Conservation (phyloP, 1,140 invertebrate species). For the Aphelenchoides fujianensis region DNA sequence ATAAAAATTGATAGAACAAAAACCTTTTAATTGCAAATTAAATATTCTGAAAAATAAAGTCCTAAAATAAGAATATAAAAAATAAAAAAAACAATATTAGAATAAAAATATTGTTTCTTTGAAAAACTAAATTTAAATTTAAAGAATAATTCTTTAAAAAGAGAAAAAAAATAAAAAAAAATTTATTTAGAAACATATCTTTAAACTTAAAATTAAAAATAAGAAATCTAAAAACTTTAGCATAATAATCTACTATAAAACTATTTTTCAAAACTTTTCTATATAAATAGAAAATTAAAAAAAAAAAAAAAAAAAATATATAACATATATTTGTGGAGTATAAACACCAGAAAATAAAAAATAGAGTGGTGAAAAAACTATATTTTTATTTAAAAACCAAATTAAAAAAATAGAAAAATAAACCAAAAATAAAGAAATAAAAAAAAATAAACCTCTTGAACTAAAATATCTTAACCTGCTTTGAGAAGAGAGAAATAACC, state of each 20-base stretch:
- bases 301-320: conserved; percentile 69
- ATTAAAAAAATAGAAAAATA: conserved; percentile 61
- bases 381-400: conserved; percentile 63
- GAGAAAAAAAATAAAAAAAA: too few species aligned
- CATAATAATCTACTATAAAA: conserved; percentile 68
- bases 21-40: conserved; percentile 37
- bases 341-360: conserved; percentile 69
- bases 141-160: too few species aligned
- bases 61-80: conserved; percentile 70
- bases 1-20: conserved; percentile 34
- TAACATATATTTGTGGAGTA: too few species aligned
- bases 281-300: conserved; percentile 74
- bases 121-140: conserved; percentile 72
- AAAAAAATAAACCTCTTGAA: conserved; percentile 69
- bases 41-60: conserved; percentile 63
- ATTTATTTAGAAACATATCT: too few species aligned
- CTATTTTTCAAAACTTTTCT: conserved; percentile 72
- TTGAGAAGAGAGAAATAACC: too few species aligned
- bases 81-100: conserved; percentile 73
- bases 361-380: conserved; percentile 63
- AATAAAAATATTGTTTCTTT: conserved; percentile 75
- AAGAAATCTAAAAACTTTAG: conserved; percentile 65
- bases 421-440: conserved; percentile 68
- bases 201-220: conserved; percentile 69
- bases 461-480: too few species aligned